Conservation (phyloP, 2,113 vertebrate genomes). For the Cariama cristata region DNA sequence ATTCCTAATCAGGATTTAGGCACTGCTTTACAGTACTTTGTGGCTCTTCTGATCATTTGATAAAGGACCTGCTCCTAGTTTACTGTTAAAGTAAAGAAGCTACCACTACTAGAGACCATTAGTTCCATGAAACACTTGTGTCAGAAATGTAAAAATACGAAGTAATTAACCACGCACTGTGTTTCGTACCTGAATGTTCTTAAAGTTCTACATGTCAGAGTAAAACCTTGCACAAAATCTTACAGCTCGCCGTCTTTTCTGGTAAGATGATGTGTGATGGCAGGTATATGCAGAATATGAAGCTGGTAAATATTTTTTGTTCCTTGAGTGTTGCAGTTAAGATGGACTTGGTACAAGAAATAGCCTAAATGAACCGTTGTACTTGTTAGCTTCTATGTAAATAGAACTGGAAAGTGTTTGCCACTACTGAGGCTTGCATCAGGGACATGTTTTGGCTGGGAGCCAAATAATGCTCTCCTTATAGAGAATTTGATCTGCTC, state of each 20-base stretch:
- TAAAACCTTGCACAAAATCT: conserved; percentile 1
- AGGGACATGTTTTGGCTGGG: conserved; percentile 74
- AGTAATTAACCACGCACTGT: conserved; percentile 11
- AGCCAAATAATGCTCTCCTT: conserved; percentile 81
- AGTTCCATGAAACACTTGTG: conserved; percentile 54
- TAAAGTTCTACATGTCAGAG: conserved; percentile 69
- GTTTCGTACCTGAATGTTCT: conserved; percentile 58
- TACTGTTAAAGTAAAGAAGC: conserved; percentile 47
- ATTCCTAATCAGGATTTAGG: conserved; percentile 40
- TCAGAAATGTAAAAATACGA: conserved; percentile 7
- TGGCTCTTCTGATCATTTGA: conserved; percentile 55
- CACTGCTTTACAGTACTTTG: conserved; percentile 59
- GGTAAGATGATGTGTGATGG: background rate
- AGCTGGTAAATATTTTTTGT: background rate
- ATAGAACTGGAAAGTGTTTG: conserved; percentile 70
- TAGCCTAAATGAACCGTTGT: conserved; percentile 42
- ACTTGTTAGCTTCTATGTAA: conserved; percentile 64
- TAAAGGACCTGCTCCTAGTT: conserved; percentile 44
- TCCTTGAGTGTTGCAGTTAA: background rate
- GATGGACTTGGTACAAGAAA: conserved; percentile 6
- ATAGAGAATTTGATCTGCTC: conserved; percentile 91
- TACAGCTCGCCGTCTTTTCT: background rate
- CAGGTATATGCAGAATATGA: background rate
- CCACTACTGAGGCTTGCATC: conserved; percentile 66
- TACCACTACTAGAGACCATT: conserved; percentile 56